Evolutionary conservation across 92 coral and sea anemone genomes (phyloP), one percentile per base, ranked within the genome.

Genomic region (Metridium senile): DNA sequence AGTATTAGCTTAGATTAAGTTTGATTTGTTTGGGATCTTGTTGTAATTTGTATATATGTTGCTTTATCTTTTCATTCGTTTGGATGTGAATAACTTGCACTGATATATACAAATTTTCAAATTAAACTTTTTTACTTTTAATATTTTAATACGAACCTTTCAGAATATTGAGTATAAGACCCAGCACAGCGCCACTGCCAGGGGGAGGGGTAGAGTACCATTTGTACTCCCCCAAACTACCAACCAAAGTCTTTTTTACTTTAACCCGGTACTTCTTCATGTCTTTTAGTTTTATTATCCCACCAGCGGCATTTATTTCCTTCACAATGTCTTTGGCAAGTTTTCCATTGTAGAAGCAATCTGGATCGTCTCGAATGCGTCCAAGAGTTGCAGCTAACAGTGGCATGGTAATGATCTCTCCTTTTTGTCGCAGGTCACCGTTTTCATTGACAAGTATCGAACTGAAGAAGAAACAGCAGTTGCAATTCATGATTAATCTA

Each of bases 181-280:
- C 81, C 69, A 91, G 59, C 1, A 94, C 96, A 10, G 94, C 92
- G 1, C 98, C 98, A 87, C 98, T 91, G 9, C 97, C 93, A 9
- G 98, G 98, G 62, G 98, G 98, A 43, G 91, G 94, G 45, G 82
- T 82, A 1, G 97, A 89, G 62, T 79, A 85, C 91, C 90, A 85
- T 3, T 75, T 76, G 58, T 79, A 89, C 7, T 84, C 62, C 31
- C 90, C 92, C 76, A 88, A 83, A 26, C 39, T 79, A 39, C 71
- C 83, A 10, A 26, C 57, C 67, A 91, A 66, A 19, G 93, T 88
- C 20, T 75, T 66, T 32, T 84, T 87, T 45, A 82, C 75, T 26
- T 43, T 56, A 0, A 85, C 90, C 28, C 0, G 33, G 58, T 96
- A 92, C 30, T 78, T 83, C 70, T 73, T 85, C 82, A 96, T 62